Evolutionary conservation across 2,113 vertebrate species (phyloP), one percentile per base, ranked within the genome.

Genomic region (Dryoscopus gambensis): DNA sequence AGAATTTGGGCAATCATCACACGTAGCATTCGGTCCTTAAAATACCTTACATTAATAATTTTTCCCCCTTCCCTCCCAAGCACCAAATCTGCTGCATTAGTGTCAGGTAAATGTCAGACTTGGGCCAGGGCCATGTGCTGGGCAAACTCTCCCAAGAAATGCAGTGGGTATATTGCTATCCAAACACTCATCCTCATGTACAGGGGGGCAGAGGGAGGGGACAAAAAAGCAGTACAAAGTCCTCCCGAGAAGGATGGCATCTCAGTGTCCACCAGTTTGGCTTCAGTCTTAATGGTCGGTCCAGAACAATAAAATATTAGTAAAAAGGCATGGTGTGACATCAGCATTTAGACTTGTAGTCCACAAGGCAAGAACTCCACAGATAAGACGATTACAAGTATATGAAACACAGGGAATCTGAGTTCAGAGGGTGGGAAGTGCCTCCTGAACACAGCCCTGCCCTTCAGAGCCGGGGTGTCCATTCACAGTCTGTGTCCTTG

Each of bases 321-420:
- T 47, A 89, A 68, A 62, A 63, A 81, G 86, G 94, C 93, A 95
- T 59, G 88, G 52, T 14, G 84, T 91, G 76, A 85, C 67, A 80
- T 94, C 75, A 62, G 96, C 22, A 52, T 59, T 93, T 46, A 46
- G 50, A 75, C 63, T 31, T 37, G 71, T 91, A 87, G 96, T 95
- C 95, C 95, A 83, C 87, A 90, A 93, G 95, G n/a, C 96, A 46
- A 96, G 88, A 93, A 95, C 95, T 91, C 96, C 97, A 97, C 96
- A 97, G 97, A 95, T 21, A 68, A 85, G 90, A 97, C 10, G 59
- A 67, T 87, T 75, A 15, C 3, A 27, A 84, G 46, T 46, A 75
- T 64, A 59, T 39, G 50, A 33, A 76, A 93, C 68, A 49, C 57
- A 46, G 74, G 92, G 91, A 40, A 78, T 79, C 64, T 27, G 67